phyloP scores from a whole-genome alignment of 2,888 invertebrate species.

The Baronia brevicornis region DNA sequence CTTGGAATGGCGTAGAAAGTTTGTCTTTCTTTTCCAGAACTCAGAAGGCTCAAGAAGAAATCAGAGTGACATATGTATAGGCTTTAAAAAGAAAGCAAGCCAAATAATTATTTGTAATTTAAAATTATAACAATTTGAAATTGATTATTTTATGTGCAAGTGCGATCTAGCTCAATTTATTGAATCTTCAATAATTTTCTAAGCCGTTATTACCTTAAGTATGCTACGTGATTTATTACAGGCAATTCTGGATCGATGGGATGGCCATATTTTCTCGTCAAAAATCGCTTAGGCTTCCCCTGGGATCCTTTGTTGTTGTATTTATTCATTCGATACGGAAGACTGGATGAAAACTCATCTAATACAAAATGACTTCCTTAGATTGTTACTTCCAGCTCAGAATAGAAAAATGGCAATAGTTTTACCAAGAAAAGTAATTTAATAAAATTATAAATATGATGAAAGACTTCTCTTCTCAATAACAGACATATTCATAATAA shows the following conservation, averaged over 20 bases:
- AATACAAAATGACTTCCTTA: constrained; percentile 1
- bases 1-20: too few species aligned
- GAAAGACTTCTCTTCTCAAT: too few species aligned
- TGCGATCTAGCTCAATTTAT: constrained; percentile 20
- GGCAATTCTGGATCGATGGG: constrained; percentile 35
- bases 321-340: constrained; percentile 44
- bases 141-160: constrained; percentile 10
- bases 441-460: too few species aligned
- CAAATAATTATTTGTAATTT: too few species aligned
- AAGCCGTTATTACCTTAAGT: constrained; percentile 23
- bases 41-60: too few species aligned
- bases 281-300: constrained; percentile 35
- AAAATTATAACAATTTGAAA: too few species aligned
- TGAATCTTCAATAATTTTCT: constrained; percentile 18
- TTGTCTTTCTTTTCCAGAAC: too few species aligned
- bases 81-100: too few species aligned
- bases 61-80: too few species aligned
- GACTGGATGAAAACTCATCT: constrained; percentile 19
- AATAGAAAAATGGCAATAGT: background rate
- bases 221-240: constrained; percentile 38
- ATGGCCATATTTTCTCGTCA: constrained; percentile 34
- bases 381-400: background rate
- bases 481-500: too few species aligned
- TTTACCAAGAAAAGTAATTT: background rate
- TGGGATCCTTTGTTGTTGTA: constrained; percentile 28